Evolutionary conservation across 2,113 vertebrate species (phyloP).

Genomic region (Glareola pratincola): DNA sequence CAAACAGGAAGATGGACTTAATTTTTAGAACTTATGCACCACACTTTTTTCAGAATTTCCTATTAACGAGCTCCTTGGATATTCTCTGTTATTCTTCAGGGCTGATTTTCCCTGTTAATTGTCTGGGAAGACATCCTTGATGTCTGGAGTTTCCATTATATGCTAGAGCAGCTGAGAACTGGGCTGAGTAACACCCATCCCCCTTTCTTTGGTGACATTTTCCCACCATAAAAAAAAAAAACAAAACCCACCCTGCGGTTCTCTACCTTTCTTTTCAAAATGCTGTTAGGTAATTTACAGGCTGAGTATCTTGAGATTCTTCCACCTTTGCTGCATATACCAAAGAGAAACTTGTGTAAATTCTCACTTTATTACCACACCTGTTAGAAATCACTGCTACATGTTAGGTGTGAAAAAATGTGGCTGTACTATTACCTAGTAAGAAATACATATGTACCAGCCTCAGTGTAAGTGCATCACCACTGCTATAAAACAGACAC

Average conservation of each 20-base stretch:
- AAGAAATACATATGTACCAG: background rate
- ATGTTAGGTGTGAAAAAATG: slow-evolving; percentile 33
- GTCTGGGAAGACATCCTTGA: background rate
- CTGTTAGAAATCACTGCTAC: slow-evolving; percentile 47
- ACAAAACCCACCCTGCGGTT: background rate
- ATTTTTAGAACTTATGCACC: background rate
- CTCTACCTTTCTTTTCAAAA: background rate
- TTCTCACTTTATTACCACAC: slow-evolving; percentile 49
- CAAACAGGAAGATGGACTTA: background rate
- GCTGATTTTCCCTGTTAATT: background rate
- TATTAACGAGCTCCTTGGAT: background rate
- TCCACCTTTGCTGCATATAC: background rate
- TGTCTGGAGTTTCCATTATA: background rate
- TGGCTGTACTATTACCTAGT: background rate
- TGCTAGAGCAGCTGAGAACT: background rate
- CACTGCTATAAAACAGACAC: slow-evolving; percentile 45
- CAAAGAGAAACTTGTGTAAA: background rate
- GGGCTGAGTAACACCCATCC: background rate
- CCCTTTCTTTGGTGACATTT: background rate
- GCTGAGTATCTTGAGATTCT: background rate
- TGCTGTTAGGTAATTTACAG: background rate
- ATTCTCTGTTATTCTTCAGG: background rate
- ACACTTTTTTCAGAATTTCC: background rate
- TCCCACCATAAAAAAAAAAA: background rate
- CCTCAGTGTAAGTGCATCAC: background rate